phyloP scores from a whole-genome alignment of 2,888 invertebrate species.

The Hydraecia micacea region DNA sequence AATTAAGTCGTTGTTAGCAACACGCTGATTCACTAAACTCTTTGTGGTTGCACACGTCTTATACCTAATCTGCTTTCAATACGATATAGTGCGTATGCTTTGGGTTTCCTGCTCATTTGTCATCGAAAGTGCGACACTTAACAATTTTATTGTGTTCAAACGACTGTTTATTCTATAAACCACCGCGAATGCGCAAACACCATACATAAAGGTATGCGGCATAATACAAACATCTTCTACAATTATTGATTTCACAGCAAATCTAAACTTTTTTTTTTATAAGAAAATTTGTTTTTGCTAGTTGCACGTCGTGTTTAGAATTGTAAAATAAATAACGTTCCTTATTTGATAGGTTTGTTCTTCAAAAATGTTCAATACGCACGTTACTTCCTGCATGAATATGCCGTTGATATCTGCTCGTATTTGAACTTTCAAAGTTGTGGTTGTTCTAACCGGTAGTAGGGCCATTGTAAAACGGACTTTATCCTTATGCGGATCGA shows the following conservation, averaged over 20 bases:
- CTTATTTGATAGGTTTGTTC: constrained; percentile 43
- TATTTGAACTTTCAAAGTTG: constrained; percentile 72
- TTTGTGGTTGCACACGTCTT: background rate
- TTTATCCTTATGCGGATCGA: constrained; percentile 67
- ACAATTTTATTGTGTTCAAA: constrained; percentile 42
- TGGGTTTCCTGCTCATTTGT: constrained; percentile 38
- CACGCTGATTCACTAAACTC: constrained; percentile 14
- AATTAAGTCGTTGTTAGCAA: constrained; percentile 26
- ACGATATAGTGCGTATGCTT: background rate
- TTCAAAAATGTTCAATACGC: constrained; percentile 65
- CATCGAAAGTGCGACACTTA: constrained; percentile 31
- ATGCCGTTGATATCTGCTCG: constrained; percentile 67
- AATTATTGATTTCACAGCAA: constrained; percentile 59
- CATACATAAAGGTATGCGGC: constrained; percentile 49
- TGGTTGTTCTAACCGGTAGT: constrained; percentile 65
- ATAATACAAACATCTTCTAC: constrained; percentile 46
- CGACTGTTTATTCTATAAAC: constrained; percentile 41
- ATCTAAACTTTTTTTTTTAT: constrained; percentile 30
- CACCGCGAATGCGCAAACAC: constrained; percentile 51
- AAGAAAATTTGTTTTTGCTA: constrained; percentile 29
- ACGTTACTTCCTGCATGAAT: constrained; percentile 70
- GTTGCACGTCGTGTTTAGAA: constrained; percentile 44
- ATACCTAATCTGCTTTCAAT: constrained; percentile 9
- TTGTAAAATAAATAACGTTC: constrained; percentile 33
- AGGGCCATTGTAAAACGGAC: constrained; percentile 64